phyloP scores from a whole-genome alignment of 2,797 vertebrate species.

The Pteropus rufus region DNA sequence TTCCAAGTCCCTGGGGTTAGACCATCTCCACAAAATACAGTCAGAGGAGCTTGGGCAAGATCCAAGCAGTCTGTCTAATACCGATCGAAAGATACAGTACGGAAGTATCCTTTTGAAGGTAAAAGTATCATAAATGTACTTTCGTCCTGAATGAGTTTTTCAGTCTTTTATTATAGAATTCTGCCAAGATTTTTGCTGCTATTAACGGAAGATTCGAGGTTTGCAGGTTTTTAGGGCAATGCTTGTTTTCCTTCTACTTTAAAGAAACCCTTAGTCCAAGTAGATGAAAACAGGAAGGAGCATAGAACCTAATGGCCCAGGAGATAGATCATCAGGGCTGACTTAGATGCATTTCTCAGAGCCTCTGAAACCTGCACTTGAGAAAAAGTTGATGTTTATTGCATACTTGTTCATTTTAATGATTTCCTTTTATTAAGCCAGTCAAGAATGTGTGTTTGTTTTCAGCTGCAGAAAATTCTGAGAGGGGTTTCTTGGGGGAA shows the following conservation, averaged over 20 bases:
- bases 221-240: not conserved
- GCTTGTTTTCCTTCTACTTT: not conserved
- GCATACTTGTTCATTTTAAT: not conserved
- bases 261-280: not conserved
- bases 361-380: not conserved
- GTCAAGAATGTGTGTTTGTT: not conserved
- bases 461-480: not conserved
- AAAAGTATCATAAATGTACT: not conserved
- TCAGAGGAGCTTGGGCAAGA: not conserved
- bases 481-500: not conserved
- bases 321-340: not conserved
- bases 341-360: not conserved
- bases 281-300: not conserved
- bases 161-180: not conserved
- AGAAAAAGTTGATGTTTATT: not conserved
- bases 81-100: not conserved
- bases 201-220: not conserved
- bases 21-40: not conserved
- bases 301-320: not conserved
- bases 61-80: not conserved
- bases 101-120: not conserved
- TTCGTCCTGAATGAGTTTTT: not conserved
- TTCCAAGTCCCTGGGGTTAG: not conserved
- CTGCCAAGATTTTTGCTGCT: not conserved
- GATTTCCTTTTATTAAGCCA: not conserved